Conservation (phyloP, 2,113 vertebrate species). For the Capreolus pygargus region DNA sequence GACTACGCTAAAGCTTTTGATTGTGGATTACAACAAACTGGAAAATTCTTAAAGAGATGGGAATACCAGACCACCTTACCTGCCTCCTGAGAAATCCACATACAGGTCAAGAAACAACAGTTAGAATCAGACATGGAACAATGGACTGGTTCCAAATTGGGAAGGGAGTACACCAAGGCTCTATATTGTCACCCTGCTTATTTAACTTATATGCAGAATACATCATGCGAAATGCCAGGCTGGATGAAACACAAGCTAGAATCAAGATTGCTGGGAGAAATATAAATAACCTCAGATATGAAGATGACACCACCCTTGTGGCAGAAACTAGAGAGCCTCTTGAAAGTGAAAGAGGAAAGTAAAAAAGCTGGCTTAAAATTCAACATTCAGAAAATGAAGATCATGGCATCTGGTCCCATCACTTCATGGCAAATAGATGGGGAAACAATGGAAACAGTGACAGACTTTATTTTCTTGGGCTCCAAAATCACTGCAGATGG, state of each 20-base stretch:
- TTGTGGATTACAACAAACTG: neutral
- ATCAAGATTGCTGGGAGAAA: neutral
- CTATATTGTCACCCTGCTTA: neutral
- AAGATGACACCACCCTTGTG: neutral
- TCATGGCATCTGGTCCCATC: neutral
- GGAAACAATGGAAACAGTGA: neutral
- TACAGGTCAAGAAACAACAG: neutral
- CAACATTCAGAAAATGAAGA: neutral
- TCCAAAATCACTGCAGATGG: neutral
- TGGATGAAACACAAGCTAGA: neutral
- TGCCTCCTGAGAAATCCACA: neutral
- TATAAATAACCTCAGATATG: neutral
- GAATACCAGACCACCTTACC: neutral
- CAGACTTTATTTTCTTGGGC: neutral
- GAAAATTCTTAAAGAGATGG: neutral
- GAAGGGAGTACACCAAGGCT: neutral
- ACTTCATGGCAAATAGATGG: neutral
- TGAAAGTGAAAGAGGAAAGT: neutral
- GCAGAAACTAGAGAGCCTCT: neutral
- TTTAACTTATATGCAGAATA: neutral
- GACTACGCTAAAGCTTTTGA: neutral
- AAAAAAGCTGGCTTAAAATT: neutral
- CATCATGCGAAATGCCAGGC: neutral
- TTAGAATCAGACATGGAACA: neutral
- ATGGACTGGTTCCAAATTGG: neutral